Base-by-base conservation (phyloP, 2,888 invertebrate species). In the Noctuana brunneofusca region DNA sequence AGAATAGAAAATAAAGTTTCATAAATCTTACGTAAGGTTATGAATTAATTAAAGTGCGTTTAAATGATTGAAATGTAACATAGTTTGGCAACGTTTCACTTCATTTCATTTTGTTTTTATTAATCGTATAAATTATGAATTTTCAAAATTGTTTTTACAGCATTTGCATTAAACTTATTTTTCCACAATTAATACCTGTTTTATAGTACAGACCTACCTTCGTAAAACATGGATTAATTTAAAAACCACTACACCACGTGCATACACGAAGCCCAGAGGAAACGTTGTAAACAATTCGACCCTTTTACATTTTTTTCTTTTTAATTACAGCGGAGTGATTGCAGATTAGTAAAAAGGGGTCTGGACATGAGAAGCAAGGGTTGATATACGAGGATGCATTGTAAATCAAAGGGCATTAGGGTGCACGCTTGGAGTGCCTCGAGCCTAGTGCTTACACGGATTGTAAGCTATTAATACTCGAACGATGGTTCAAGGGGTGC, bases 291-390 rank as follows among this genome's bases (percentile, higher is more conserved):
- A 9, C n/a, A 24, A 38, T 43, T 43, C n/a, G 8, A 14, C 57
- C 48, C 56, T 56, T 43, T 30, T 18, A 48, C 20, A 43, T 57
- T 57, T 50, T 16, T 50, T 48, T 16, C n/a, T 54, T 48, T 60
- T 60, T 48, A 48, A 60, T 60, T 48, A 54, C 60, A 38, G 48
- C 46, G 48, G 54, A 54, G 60, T 48, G 54, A 54, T 54, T 54
- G 48, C 48, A 54, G 16, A 54, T 60, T 54, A 60, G 52, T 59
- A 53, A 46, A 46, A 22, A 60, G 46, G 53, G 60, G 60, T 60
- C 60, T 60, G 60, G 60, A 54, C 60, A 60, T 55, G 46, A 62
- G 55, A 55, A 49, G 62, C 20, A 49, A 49, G 55, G 62, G 62
- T 62, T 46, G 16, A 30, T 38, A 22, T 38, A 49, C 27, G 27